Percentiles rank a stretch among this genome's conserved stretches.
phyloP scores from a whole-genome alignment of 2,888 invertebrate species.

The Siphonodentalium dalli region DNA sequence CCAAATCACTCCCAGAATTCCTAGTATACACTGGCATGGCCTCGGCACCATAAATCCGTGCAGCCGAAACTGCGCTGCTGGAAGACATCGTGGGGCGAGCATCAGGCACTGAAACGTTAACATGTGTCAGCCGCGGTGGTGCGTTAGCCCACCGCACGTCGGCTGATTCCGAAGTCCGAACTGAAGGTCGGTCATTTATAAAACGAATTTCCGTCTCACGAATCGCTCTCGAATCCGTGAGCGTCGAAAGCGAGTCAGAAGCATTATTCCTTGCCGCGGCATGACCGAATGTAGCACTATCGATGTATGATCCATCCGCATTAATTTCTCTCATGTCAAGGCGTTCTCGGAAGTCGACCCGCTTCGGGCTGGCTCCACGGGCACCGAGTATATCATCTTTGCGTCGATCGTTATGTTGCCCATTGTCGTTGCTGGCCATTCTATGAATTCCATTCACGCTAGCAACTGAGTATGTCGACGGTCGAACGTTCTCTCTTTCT shows the following conservation, averaged over 20 bases:
- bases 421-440: no score
- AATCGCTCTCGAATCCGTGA: constrained; percentile 47
- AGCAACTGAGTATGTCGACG: no score
- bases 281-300: constrained; percentile 15
- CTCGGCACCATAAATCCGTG: constrained; percentile 8
- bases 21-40: constrained; percentile 11
- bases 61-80: constrained; percentile 10
- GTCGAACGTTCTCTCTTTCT: no score
- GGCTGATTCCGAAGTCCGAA: constrained; percentile 4
- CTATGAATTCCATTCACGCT: no score
- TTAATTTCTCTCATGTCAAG: constrained; percentile 33
- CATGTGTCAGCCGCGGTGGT: constrained; percentile 33
- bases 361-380: constrained; percentile 34
- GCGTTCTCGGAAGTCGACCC: constrained; percentile 34
- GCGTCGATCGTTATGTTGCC: no score
- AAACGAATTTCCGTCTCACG: constrained; percentile 52
- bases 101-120: constrained; percentile 40
- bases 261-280: background rate
- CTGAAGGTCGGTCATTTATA: constrained; percentile 38
- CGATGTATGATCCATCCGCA: constrained; percentile 35
- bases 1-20: background rate
- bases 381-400: no score
- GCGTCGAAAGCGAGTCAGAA: constrained; percentile 22
- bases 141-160: constrained; percentile 21
- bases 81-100: constrained; percentile 19